phyloP scores from a whole-genome alignment of 2,888 invertebrate genomes.

The Argyra leucocephala region DNA sequence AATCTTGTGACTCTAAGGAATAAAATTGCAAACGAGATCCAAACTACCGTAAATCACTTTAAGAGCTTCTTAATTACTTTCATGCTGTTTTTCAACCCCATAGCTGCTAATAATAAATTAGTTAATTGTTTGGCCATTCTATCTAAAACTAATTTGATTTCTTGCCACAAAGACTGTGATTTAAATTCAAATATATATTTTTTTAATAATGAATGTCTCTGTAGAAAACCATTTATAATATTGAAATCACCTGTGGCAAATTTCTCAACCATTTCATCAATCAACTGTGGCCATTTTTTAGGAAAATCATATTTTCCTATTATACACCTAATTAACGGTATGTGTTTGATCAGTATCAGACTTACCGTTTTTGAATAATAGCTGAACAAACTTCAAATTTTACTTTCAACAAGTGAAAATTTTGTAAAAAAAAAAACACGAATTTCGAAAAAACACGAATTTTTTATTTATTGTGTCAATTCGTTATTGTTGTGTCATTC shows the following conservation, averaged over 20 bases:
- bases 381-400: too few relatives aligned
- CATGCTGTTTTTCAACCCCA: slow-evolving; percentile 71
- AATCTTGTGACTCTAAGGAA: slow-evolving; percentile 92
- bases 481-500: too few relatives aligned
- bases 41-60: slow-evolving; percentile 83
- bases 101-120: slow-evolving; percentile 80
- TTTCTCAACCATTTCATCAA: slow-evolving; percentile 87
- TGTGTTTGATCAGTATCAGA: too few relatives aligned
- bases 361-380: too few relatives aligned
- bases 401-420: too few relatives aligned
- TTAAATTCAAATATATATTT: slow-evolving; percentile 93
- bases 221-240: slow-evolving; percentile 85
- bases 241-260: slow-evolving; percentile 87
- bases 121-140: slow-evolving; percentile 90
- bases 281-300: slow-evolving; percentile 86
- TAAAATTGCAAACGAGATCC: slow-evolving; percentile 88
- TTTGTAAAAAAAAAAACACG: too few relatives aligned
- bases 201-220: slow-evolving; percentile 94
- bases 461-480: too few relatives aligned
- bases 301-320: slow-evolving; percentile 98
- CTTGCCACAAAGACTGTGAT: slow-evolving; percentile 87
- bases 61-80: slow-evolving; percentile 68
- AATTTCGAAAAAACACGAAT: too few relatives aligned
- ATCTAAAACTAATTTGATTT: slow-evolving; percentile 92
- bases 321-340: too few relatives aligned